Evolutionary conservation across 2,797 vertebrate species (phyloP).

Genomic region (Lophotriccus pileatus): DNA sequence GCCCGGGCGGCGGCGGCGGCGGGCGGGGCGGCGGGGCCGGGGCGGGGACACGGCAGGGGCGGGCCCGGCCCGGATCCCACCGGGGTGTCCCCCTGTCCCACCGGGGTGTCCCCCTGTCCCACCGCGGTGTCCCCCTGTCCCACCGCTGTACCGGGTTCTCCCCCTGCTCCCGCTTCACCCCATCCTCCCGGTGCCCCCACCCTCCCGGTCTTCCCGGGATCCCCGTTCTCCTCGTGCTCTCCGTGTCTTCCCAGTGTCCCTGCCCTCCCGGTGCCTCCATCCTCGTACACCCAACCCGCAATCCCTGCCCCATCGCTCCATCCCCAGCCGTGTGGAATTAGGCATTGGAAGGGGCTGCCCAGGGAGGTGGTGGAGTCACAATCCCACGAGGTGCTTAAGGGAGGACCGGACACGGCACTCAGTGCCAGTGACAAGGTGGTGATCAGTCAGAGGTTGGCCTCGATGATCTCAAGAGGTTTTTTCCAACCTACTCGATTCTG

Average conservation of each 20-base stretch:
- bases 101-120: neutral
- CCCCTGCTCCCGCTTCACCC: too few relatives aligned
- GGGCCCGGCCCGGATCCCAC: neutral
- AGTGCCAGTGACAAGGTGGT: neutral
- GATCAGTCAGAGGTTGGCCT: neutral
- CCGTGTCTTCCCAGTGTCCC: neutral
- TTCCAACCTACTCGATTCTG: neutral
- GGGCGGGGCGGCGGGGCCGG: neutral
- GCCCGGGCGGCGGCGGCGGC: neutral
- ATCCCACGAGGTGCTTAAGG: neutral
- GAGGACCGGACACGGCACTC: too few relatives aligned
- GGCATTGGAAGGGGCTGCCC: neutral
- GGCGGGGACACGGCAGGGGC: neutral
- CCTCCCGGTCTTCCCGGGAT: too few relatives aligned
- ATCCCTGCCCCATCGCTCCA: fast-evolving
- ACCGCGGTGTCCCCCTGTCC: neutral
- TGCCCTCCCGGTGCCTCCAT: neutral
- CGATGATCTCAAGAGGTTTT: neutral
- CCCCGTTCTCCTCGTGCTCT: neutral
- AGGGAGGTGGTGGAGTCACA: neutral
- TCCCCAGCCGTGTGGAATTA: fast-evolving
- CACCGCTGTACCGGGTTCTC: too few relatives aligned
- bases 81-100: neutral
- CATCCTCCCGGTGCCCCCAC: too few relatives aligned
- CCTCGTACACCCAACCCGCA: fast-evolving